Percentiles rank a stretch among this genome's conserved stretches.
phyloP scores from a whole-genome alignment of 2,888 invertebrate species.

The Coelinius sp. region DNA sequence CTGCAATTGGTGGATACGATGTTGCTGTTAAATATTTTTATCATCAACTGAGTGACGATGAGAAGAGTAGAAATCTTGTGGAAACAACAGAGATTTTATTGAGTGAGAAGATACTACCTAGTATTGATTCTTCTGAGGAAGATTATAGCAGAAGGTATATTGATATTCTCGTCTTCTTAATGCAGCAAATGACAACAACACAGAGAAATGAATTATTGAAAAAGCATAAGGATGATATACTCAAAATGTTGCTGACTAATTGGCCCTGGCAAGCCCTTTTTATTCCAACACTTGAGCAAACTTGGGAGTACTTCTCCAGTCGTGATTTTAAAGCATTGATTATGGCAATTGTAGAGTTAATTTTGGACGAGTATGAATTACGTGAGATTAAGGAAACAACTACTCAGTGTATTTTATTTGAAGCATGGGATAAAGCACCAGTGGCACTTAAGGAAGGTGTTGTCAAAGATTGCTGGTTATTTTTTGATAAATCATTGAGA shows the following conservation, averaged over 20 bases:
- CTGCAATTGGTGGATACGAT: neutral
- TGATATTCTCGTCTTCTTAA: neutral
- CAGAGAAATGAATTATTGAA: neutral
- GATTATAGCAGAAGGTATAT: neutral
- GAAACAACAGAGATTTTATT: neutral
- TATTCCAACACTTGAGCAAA: neutral
- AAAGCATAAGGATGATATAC: neutral
- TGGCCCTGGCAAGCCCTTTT: neutral
- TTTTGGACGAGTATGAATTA: neutral
- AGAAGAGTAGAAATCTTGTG: neutral
- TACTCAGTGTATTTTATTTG: neutral
- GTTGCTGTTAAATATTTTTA: conserved; percentile 1
- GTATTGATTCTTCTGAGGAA: neutral
- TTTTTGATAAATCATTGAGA: neutral
- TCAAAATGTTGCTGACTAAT: neutral
- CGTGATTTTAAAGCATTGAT: neutral
- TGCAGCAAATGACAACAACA: neutral
- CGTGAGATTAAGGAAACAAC: neutral
- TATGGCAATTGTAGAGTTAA: neutral
- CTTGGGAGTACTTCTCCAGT: neutral
- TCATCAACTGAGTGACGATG: neutral
- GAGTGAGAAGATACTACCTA: neutral
- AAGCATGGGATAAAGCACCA: neutral
- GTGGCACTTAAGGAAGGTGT: neutral
- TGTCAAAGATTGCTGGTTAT: neutral